Evolutionary conservation across 2,797 vertebrate species (phyloP).

Genomic region (Chaunax sp.): DNA sequence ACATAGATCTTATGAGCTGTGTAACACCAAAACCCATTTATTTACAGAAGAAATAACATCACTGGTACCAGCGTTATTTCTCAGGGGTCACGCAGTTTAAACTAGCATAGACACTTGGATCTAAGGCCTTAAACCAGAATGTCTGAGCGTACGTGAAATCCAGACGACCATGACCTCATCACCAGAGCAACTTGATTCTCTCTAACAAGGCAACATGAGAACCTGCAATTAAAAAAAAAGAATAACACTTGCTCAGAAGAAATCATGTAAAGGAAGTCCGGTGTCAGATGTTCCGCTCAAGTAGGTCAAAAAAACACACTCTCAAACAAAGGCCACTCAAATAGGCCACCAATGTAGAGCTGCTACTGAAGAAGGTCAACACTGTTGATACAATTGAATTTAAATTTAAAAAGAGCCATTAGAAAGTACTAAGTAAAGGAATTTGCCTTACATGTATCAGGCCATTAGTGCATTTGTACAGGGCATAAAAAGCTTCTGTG

Average conservation of each 20-base stretch:
- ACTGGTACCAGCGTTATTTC: slow-evolving; percentile 60
- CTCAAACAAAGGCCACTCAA: slow-evolving; percentile 1
- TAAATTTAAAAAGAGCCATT: background rate
- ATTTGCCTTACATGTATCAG: slow-evolving; percentile 11
- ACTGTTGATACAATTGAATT: background rate
- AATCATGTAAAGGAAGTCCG: slow-evolving; percentile 77
- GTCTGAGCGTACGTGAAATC: slow-evolving; percentile 72
- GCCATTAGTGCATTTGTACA: slow-evolving; percentile 21
- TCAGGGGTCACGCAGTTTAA: slow-evolving; percentile 49
- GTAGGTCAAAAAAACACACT: slow-evolving; percentile 22
- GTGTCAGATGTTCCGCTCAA: slow-evolving; percentile 57
- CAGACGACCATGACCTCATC: slow-evolving; percentile 75
- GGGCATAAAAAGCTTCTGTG: slow-evolving; percentile 13
- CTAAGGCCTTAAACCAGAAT: slow-evolving; percentile 49
- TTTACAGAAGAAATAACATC: slow-evolving; percentile 59
- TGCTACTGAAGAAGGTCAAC: background rate
- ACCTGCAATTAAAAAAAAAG: slow-evolving; percentile 76
- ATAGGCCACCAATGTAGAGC: slow-evolving; percentile 4
- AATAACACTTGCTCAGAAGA: slow-evolving; percentile 72
- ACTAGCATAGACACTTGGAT: slow-evolving; percentile 31
- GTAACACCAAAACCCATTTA: slow-evolving; percentile 56
- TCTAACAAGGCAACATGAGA: slow-evolving; percentile 84
- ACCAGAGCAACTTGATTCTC: slow-evolving; percentile 77
- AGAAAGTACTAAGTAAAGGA: background rate
- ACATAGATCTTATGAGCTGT: slow-evolving; percentile 27